Conservation (phyloP, 35 echinoderm and acorn worm genomes). For the Chiridota heheva region DNA sequence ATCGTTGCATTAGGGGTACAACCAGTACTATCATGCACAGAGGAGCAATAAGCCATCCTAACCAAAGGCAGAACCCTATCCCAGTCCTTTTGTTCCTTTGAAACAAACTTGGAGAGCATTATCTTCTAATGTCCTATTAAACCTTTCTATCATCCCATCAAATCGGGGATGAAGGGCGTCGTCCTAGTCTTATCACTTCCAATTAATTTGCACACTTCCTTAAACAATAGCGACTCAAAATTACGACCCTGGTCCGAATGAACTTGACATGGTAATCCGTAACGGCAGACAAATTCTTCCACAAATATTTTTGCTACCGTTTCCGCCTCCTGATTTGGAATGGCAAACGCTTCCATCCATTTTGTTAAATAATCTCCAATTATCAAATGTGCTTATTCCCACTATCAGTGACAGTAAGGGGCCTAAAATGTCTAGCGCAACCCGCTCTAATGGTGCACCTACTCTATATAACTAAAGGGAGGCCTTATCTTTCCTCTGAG, state of each 20-base stretch:
- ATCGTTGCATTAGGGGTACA: slow-evolving; percentile 52
- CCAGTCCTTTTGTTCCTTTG: slow-evolving; percentile 31
- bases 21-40: slow-evolving; percentile 42
- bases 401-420: slow-evolving; percentile 49
- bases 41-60: slow-evolving; percentile 32
- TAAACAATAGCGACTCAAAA: slow-evolving; percentile 55
- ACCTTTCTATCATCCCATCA: slow-evolving; percentile 65
- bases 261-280: slow-evolving; percentile 20
- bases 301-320: slow-evolving; percentile 27
- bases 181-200: slow-evolving; percentile 47
- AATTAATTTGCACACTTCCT: slow-evolving; percentile 45
- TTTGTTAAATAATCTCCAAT: slow-evolving; percentile 58
- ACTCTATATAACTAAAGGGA: neutral
- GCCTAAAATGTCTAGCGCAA: slow-evolving; percentile 35
- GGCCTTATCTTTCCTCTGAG: neutral
- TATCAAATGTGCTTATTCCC: slow-evolving; percentile 51
- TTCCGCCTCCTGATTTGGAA: slow-evolving; percentile 23
- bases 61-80: slow-evolving; percentile 39
- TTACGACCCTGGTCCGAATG: slow-evolving; percentile 52
- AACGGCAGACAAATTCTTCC: slow-evolving; percentile 30
- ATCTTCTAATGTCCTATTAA: slow-evolving; percentile 18
- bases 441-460: slow-evolving; percentile 35
- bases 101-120: neutral
- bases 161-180: slow-evolving; percentile 54
- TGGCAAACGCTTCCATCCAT: slow-evolving; percentile 42